Conservation (phyloP, 2,113 vertebrate species). For the Chauna torquata region DNA sequence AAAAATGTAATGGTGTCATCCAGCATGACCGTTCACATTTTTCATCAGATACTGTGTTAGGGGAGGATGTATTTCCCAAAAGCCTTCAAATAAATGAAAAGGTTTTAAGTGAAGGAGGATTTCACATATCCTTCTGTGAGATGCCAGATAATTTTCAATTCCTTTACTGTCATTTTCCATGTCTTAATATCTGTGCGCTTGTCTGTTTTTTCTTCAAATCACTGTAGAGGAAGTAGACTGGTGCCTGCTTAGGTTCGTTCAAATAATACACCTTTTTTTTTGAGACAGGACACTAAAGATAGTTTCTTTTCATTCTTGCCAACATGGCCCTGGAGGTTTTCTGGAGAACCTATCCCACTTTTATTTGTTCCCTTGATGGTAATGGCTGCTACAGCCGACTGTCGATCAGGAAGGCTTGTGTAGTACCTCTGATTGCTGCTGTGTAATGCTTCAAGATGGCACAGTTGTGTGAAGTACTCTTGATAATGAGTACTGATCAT, state of each 20-base stretch:
- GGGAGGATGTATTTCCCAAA: not conserved
- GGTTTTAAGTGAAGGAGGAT: not conserved
- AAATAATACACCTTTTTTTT: not conserved
- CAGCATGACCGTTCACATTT: not conserved
- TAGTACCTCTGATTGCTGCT: not conserved
- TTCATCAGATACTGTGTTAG: not conserved
- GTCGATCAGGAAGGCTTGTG: not conserved
- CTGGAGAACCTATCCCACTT: not conserved
- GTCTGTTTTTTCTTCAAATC: not conserved
- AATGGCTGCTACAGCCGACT: not conserved
- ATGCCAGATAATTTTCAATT: not conserved
- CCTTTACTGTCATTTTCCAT: not conserved
- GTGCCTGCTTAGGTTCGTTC: not conserved
- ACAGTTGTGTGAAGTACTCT: not conserved
- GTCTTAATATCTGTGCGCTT: not conserved
- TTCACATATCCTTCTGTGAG: not conserved
- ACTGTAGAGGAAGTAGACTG: not conserved
- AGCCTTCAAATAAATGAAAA: not conserved
- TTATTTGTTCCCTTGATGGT: not conserved
- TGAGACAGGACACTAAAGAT: not conserved
- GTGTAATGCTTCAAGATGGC: not conserved
- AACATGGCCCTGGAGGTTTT: not conserved
- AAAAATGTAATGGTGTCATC: not conserved
- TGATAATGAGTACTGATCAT: too few relatives aligned
- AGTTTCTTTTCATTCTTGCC: not conserved